Percentiles rank a stretch among this genome's conserved stretches.
These are phyloP conservation scores for Tapirus indicus DNA, from an alignment of 2,797 vertebrate species.

Conservation along the genomic window DNA sequence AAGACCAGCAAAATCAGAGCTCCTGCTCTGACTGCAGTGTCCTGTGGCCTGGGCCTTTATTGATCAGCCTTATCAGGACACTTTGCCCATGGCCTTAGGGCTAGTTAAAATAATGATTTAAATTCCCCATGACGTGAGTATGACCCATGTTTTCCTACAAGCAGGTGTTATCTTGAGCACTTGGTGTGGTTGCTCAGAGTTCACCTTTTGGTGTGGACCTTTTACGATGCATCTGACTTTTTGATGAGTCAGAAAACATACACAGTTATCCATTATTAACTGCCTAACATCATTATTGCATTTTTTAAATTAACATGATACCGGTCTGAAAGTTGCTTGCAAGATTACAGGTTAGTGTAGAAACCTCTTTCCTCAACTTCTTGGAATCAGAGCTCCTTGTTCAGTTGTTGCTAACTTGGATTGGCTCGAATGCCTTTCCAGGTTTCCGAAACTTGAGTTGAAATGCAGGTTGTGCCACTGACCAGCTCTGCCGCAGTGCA, in stretches of 20 bases:
- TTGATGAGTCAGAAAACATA: background rate
- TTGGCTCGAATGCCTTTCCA: background rate
- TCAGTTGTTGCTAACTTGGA: background rate
- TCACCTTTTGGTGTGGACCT: background rate
- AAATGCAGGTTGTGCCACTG: background rate
- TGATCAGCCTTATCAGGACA: background rate
- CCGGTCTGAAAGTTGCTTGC: background rate
- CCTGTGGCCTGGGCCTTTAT: background rate
- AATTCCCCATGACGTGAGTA: background rate
- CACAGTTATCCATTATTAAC: background rate
- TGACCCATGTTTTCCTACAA: background rate
- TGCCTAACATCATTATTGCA: background rate
- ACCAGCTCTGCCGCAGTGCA: rapidly evolving
- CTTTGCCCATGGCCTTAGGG: background rate
- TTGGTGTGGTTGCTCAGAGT: background rate
- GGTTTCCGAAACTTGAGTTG: background rate
- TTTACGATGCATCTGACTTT: background rate
- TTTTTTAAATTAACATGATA: background rate
- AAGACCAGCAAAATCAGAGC: background rate
- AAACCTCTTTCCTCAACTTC: rapidly evolving
- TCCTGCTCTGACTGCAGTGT: background rate
- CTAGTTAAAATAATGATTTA: background rate
- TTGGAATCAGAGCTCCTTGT: background rate
- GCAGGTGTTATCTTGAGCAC: background rate
- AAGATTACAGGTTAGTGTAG: background rate